A percentile compares a stretch with the other conserved stretches of the same genome.
Conservation (phyloP, 2,113 vertebrate species). For the Onychorhynchus coronatus region DNA sequence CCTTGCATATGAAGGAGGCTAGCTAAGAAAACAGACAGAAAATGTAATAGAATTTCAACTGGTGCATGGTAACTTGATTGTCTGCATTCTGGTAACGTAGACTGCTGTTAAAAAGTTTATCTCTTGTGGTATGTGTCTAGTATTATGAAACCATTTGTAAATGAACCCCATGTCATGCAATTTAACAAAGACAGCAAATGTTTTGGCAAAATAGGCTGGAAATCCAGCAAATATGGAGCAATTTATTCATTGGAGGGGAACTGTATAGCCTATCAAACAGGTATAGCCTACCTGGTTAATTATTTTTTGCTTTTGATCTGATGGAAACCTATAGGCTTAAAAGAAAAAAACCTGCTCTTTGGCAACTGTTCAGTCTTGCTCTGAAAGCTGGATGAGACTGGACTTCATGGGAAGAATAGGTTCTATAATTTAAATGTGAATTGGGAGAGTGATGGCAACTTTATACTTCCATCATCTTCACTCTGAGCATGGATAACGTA, state of each 20-base stretch:
- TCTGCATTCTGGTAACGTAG: background rate
- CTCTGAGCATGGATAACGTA: background rate
- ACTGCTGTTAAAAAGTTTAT: background rate
- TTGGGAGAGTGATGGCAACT: background rate
- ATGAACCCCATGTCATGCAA: background rate
- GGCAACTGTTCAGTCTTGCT: background rate
- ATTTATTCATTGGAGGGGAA: background rate
- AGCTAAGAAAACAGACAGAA: background rate
- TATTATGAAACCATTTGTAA: background rate
- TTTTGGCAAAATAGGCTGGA: background rate
- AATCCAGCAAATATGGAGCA: background rate
- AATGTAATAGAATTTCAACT: background rate
- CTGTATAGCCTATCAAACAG: no score
- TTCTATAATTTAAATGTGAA: background rate
- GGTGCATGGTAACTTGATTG: background rate
- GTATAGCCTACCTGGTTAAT: background rate
- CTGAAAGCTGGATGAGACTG: background rate
- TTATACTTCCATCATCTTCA: background rate
- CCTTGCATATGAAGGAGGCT: background rate
- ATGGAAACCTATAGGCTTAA: background rate
- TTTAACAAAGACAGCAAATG: background rate
- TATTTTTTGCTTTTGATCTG: background rate
- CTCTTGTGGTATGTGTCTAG: background rate
- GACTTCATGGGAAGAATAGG: background rate
- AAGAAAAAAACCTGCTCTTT: background rate